Evolutionary conservation across 1,140 invertebrate genomes (phyloP).

Genomic region (Lerema accius): DNA sequence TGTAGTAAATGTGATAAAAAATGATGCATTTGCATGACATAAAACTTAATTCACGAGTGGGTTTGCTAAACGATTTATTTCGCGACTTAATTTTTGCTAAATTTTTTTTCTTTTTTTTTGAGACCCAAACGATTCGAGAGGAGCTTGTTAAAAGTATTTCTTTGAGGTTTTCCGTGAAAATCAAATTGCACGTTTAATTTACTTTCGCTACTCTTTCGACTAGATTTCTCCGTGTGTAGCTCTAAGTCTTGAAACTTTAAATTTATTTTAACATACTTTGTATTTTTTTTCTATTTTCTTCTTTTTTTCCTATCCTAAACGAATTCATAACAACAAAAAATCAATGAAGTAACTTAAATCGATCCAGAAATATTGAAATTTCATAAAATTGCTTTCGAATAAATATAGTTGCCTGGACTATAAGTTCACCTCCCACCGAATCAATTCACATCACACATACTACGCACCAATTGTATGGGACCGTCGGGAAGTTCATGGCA

Average conservation of each 20-base stretch:
- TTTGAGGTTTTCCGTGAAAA: slow-evolving; percentile 2
- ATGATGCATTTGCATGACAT: slow-evolving; percentile 19
- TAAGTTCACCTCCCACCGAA: not conserved
- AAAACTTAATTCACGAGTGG: slow-evolving; percentile 9
- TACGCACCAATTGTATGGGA: slow-evolving; percentile 14
- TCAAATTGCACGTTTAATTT: slow-evolving; percentile 20
- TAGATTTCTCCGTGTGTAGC: slow-evolving; percentile 28
- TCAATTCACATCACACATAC: slow-evolving; percentile 21
- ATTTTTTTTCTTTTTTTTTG: not conserved
- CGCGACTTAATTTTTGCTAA: slow-evolving; percentile 20
- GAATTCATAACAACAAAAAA: too few species aligned
- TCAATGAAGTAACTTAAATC: too few species aligned
- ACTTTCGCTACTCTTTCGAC: slow-evolving; percentile 15
- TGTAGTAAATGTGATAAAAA: slow-evolving; percentile 29
- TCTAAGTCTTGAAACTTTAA: not conserved
- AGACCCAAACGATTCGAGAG: not conserved
- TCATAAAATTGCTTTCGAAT: too few species aligned
- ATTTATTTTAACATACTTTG: not conserved
- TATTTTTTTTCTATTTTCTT: not conserved
- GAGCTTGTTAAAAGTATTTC: slow-evolving; percentile 13
- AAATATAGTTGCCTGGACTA: not conserved
- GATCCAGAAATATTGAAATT: too few species aligned
- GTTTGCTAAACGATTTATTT: slow-evolving; percentile 22
- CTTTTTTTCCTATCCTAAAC: not conserved
- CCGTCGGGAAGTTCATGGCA: not conserved